phyloP scores from a whole-genome alignment of 2,113 vertebrate species.

The Pteruthius melanotis region DNA sequence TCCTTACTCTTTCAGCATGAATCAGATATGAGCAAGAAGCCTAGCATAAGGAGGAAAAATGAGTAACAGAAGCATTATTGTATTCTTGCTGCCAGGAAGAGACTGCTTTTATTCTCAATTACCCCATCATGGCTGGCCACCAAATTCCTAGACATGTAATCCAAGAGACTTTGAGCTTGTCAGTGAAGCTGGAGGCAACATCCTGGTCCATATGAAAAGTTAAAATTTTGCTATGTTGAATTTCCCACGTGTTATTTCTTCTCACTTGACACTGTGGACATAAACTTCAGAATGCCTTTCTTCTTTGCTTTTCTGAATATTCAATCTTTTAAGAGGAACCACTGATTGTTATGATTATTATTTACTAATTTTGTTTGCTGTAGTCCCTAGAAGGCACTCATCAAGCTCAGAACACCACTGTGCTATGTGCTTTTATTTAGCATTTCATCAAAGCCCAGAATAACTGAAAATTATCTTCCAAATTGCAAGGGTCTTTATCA shows the following conservation, averaged over 20 bases:
- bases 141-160: background rate
- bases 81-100: background rate
- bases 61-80: background rate
- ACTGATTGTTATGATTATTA: background rate
- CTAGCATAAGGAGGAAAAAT: background rate
- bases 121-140: background rate
- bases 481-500: background rate
- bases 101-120: background rate
- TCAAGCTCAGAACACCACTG: background rate
- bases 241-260: background rate
- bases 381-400: background rate
- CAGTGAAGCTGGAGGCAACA: background rate
- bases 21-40: background rate
- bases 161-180: background rate
- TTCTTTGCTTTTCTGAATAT: background rate
- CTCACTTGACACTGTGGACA: background rate
- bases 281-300: background rate
- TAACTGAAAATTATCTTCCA: background rate
- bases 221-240: background rate
- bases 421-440: background rate
- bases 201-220: background rate
- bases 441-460: background rate
- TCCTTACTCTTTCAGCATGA: background rate
- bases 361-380: background rate
- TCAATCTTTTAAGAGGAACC: background rate